Evolutionary conservation across 92 coral and sea anemone species (phyloP).

Genomic region (Montipora capitata): DNA sequence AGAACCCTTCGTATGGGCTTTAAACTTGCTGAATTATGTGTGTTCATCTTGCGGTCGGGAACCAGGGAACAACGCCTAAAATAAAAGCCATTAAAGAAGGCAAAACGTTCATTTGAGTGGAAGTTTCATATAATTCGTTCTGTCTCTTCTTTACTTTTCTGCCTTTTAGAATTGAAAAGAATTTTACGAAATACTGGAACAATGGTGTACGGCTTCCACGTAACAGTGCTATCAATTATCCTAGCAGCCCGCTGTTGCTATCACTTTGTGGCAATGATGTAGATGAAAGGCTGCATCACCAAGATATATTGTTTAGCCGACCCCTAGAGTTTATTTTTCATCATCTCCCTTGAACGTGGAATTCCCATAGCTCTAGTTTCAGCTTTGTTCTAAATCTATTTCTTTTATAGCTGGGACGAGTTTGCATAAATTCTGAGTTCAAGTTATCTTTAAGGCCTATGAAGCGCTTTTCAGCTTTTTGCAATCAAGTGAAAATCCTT

Average conservation of each 20-base stretch:
- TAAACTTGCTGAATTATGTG: too few relatives aligned
- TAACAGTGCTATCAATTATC: slow-evolving; percentile 13
- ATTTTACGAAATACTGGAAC: neutral
- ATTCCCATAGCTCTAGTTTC: neutral
- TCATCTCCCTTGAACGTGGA: neutral
- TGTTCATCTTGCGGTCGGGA: too few relatives aligned
- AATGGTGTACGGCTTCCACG: neutral
- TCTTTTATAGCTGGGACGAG: neutral
- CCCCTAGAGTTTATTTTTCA: slow-evolving; percentile 13
- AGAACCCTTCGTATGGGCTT: too few relatives aligned
- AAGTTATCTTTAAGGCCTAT: neutral
- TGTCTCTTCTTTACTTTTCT: too few relatives aligned
- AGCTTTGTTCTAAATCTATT: neutral
- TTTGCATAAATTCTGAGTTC: neutral
- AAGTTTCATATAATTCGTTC: too few relatives aligned
- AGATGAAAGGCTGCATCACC: neutral
- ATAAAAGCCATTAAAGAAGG: too few relatives aligned
- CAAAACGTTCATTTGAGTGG: too few relatives aligned
- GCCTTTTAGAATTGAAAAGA: too few relatives aligned
- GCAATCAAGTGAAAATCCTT: neutral
- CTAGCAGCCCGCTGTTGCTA: neutral
- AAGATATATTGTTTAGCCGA: slow-evolving; percentile 17
- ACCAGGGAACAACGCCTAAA: too few relatives aligned
- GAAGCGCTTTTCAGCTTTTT: neutral
- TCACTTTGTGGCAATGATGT: neutral